Base-by-base conservation (phyloP, 2,888 invertebrate species). In the Gonocerus acuteangulatus region DNA sequence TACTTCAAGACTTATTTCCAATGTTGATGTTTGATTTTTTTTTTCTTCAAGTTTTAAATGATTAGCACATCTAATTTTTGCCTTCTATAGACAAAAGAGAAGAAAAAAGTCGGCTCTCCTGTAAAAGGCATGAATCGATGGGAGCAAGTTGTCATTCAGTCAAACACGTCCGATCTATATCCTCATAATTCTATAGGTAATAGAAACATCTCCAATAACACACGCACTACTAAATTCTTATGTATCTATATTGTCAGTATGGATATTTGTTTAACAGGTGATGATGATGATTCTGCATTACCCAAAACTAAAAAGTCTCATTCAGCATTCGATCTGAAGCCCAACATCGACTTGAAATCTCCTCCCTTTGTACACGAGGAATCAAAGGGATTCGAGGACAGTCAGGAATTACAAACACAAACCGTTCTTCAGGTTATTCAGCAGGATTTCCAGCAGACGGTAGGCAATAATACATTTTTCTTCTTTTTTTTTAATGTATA, bases 281-380 rank as follows among this genome's bases (percentile, higher is more conserved):
- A 62, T 22, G 64, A 64, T 32, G 23, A 16, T 19, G 64, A 64
- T 44, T 54, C 58, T 16, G 36, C 52, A 23, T 34, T 58, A 11
- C 48, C 48, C 7, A 48, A 56, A 22, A 49, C 64, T 6, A 56
- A 60, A 42, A 66, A 66, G 45, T 66, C 66, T n/a, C 42, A 54
- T 13, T 66, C 66, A 6, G 63, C 66, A 13, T 57, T 56, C 45
- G 66, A 66, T 27, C 54, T 66, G 34, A 66, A 64, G 49, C 48
- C 58, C 19, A 61, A 62, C 2, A 62, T 61, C 32, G 60, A 65
- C 2, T 18, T 54, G n/a, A 47, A 44, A 18, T 57, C 23, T 19
- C 44, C 42, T 1, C 18, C 23, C n/a, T 32, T 34, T 27, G 42
- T 27, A 2, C 45, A 57, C 11, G 44, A 54, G 2, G 39, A 54